Conservation (phyloP, 2,888 invertebrate species). For the Mimachlamys varia region DNA sequence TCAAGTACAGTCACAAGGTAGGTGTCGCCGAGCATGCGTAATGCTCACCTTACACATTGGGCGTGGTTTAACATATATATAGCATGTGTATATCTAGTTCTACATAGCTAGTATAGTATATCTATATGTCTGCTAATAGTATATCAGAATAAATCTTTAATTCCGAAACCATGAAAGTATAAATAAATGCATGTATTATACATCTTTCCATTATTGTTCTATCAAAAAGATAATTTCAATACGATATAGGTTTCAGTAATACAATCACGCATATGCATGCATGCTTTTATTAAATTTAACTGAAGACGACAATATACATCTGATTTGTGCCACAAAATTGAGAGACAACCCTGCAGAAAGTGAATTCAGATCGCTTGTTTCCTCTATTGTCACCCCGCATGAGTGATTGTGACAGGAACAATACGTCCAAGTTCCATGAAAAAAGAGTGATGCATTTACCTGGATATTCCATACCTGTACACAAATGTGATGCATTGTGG, state of each 20-base stretch:
- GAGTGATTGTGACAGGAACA: neutral
- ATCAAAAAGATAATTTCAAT: neutral
- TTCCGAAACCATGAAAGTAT: neutral
- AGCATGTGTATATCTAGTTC: neutral
- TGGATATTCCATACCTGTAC: neutral
- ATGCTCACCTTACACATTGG: neutral
- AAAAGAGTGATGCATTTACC: neutral
- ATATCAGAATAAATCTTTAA: neutral
- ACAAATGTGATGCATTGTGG: neutral
- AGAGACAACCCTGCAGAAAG: neutral
- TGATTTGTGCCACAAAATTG: neutral
- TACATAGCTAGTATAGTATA: neutral
- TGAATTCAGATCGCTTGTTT: neutral
- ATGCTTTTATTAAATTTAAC: neutral
- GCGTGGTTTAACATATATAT: neutral
- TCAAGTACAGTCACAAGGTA: conserved; percentile 31
- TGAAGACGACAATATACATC: neutral
- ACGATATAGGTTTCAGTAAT: neutral
- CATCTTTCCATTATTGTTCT: neutral
- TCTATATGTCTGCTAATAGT: neutral
- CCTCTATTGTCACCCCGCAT: neutral
- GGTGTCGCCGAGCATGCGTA: conserved; percentile 28
- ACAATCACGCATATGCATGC: neutral
- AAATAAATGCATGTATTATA: neutral
- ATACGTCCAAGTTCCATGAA: neutral